Percentiles rank a stretch among this genome's conserved stretches.
phyloP scores from a whole-genome alignment of 2,113 vertebrate genomes.

The Toxotes jaculatrix region DNA sequence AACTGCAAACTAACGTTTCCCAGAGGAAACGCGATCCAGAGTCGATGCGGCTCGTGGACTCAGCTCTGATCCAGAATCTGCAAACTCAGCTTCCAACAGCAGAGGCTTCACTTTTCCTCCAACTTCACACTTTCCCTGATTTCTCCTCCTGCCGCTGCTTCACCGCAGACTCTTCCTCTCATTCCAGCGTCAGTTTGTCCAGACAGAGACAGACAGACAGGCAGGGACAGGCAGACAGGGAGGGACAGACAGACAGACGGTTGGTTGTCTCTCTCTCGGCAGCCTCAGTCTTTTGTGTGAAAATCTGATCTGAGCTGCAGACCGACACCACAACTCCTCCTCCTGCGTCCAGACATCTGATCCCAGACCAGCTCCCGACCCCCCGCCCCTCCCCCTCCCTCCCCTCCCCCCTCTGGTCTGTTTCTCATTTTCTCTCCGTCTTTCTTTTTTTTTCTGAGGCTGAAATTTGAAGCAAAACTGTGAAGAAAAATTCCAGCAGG shows the following conservation, averaged over 20 bases:
- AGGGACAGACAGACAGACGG: background rate
- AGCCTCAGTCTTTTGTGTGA: conserved; percentile 61
- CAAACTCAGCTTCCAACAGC: conserved; percentile 72
- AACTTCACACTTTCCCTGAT: background rate
- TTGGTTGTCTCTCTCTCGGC: background rate
- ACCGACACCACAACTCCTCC: conserved; percentile 66
- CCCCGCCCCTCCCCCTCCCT: conserved; percentile 45
- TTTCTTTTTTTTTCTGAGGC: conserved; percentile 41
- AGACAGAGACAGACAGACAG: background rate
- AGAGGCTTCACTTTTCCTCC: background rate
- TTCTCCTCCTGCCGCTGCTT: conserved; percentile 39
- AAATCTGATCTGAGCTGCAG: conserved; percentile 51
- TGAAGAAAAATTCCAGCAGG: conserved; percentile 62
- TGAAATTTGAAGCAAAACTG: conserved; percentile 79
- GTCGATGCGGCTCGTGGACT: background rate
- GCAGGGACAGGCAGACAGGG: background rate
- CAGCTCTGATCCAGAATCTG: conserved; percentile 60
- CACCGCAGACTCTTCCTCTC: background rate
- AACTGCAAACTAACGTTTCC: background rate
- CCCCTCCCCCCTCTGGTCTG: conserved; percentile 62
- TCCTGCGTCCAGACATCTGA: conserved; percentile 77
- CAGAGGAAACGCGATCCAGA: background rate
- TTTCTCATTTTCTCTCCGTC: conserved; percentile 74
- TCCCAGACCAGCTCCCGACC: conserved; percentile 55
- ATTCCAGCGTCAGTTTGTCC: background rate